Evolutionary conservation across 2,113 vertebrate genomes (phyloP).

Genomic region (Hucho hucho): DNA sequence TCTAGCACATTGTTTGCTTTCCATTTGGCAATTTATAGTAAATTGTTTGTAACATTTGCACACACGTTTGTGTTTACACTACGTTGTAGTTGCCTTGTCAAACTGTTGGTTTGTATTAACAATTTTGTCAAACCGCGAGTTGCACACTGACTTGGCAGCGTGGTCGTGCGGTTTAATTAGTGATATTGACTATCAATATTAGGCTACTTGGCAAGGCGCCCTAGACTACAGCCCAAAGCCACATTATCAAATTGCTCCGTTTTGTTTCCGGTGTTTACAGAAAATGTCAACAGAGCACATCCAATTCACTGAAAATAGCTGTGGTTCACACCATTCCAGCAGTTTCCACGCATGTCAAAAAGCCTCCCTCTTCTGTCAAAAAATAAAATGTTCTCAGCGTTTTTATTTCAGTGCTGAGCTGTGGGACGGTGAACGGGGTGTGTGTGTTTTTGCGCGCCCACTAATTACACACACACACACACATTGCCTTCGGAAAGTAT

Average conservation of each 20-base stretch:
- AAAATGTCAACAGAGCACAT: background rate
- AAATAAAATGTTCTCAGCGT: constrained; percentile 28
- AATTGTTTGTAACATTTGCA: no score
- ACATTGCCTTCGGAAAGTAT: no score
- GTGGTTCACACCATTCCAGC: constrained; percentile 47
- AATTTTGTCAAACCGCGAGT: background rate
- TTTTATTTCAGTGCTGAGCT: background rate
- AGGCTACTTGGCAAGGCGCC: background rate
- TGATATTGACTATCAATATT: background rate
- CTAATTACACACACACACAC: no score
- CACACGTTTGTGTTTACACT: no score
- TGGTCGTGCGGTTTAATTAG: background rate
- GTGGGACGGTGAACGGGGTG: constrained; percentile 25
- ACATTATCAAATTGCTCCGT: background rate
- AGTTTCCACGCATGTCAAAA: constrained; percentile 39
- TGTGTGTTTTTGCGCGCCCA: background rate
- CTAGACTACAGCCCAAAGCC: background rate
- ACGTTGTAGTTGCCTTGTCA: background rate
- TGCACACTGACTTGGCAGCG: background rate
- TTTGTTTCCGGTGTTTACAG: background rate
- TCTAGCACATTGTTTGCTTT: background rate
- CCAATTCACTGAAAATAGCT: background rate
- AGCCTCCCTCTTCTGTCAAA: background rate
- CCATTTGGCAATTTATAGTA: no score
- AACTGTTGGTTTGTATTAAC: background rate